Evolutionary conservation across 1,140 invertebrate species (phyloP).

Genomic region (Liolophura sinensis): DNA sequence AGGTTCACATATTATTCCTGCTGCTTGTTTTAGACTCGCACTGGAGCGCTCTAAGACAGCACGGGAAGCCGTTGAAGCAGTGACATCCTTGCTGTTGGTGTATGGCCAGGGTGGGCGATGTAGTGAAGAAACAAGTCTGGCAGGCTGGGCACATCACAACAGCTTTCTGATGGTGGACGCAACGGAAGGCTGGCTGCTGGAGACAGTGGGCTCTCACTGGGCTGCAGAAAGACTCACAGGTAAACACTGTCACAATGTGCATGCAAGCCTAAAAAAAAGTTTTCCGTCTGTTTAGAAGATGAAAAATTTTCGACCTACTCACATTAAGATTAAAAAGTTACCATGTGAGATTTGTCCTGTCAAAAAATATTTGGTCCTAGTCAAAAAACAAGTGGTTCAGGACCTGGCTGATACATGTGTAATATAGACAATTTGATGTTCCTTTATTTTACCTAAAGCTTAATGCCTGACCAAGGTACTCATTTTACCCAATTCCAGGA

Average conservation of each 20-base stretch:
- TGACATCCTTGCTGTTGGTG: conserved; percentile 67
- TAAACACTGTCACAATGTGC: conserved; percentile 35
- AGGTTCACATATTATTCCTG: conserved; percentile 2
- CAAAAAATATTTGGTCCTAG: too few species aligned
- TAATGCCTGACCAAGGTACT: too few species aligned
- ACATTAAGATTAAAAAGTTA: too few species aligned
- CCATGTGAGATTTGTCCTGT: too few species aligned
- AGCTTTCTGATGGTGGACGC: conserved; percentile 47
- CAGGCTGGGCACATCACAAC: conserved; percentile 43
- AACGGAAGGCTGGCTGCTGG: conserved; percentile 49
- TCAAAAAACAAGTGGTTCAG: too few species aligned
- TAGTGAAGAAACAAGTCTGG: conserved; percentile 39
- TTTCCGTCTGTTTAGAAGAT: too few species aligned
- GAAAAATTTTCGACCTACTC: too few species aligned
- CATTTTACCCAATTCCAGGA: too few species aligned
- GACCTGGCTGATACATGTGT: too few species aligned
- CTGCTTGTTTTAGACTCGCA: conserved; percentile 62
- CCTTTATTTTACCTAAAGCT: too few species aligned
- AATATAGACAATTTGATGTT: too few species aligned
- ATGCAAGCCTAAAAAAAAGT: too few species aligned
- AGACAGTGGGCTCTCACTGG: conserved; percentile 64
- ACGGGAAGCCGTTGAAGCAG: conserved; percentile 67
- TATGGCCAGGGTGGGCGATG: conserved; percentile 76
- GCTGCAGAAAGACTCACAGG: conserved; percentile 72
- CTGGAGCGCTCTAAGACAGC: conserved; percentile 69